Percentiles rank a stretch among this genome's conserved stretches.
phyloP scores from a whole-genome alignment of 2,113 vertebrate species.

The Anolis carolinensis region DNA sequence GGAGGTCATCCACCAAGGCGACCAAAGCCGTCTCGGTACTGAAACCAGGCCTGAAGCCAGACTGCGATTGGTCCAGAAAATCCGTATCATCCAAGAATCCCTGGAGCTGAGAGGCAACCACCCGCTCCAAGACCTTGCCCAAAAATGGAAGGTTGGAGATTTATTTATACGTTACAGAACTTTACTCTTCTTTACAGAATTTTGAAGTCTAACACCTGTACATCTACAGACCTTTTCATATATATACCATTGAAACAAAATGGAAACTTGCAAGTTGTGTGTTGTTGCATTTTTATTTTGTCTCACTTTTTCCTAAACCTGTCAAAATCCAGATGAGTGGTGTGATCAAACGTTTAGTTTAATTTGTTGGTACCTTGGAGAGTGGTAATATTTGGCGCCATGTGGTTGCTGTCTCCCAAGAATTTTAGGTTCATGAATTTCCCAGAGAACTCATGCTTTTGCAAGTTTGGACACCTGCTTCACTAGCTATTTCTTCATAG shows the following conservation, averaged over 20 bases:
- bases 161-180: neutral
- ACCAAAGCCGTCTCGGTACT: too few species aligned
- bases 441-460: conserved; percentile 60
- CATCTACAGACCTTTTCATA: neutral
- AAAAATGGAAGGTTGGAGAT: too few species aligned
- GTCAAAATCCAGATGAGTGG: conserved; percentile 36
- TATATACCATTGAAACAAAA: neutral
- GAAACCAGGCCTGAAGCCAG: too few species aligned
- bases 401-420: conserved; percentile 57
- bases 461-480: conserved; percentile 37
- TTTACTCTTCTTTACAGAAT: neutral
- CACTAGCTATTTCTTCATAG: conserved; percentile 22
- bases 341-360: conserved; percentile 49
- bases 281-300: conserved; percentile 28
- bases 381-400: conserved; percentile 52
- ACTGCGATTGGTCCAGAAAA: too few species aligned
- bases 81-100: too few species aligned
- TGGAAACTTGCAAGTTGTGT: neutral
- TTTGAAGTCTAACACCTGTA: neutral
- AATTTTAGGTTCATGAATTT: conserved; percentile 62
- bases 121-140: too few species aligned
- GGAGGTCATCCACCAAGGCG: too few species aligned
- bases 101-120: too few species aligned
- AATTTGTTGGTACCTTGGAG: conserved; percentile 51
- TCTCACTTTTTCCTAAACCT: conserved; percentile 47